A percentile compares a stretch with the other conserved stretches of the same genome.
These are phyloP conservation scores for Pachycephus smyrnensis DNA, from an alignment of 2,888 invertebrate species.

Conservation along the genomic window DNA sequence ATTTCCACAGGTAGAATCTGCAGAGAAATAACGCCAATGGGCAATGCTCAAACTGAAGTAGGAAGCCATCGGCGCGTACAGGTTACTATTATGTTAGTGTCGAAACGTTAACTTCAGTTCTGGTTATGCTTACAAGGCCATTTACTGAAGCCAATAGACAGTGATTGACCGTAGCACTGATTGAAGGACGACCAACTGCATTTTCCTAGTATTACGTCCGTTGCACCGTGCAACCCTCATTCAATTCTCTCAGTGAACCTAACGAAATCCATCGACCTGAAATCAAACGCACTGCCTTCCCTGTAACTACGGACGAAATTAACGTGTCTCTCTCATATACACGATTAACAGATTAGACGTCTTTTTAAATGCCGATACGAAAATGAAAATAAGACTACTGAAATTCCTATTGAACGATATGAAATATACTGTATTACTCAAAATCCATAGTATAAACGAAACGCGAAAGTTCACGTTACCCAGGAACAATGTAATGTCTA, in stretches of 20 bases:
- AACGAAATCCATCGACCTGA: not conserved
- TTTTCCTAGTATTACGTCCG: not conserved
- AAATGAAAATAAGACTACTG: not conserved
- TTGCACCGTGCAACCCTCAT: not conserved
- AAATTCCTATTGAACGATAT: not conserved
- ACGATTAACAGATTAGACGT: not conserved
- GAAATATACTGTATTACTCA: not conserved
- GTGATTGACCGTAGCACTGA: not conserved
- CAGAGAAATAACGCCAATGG: not conserved
- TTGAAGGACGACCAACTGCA: not conserved
- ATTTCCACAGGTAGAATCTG: not conserved
- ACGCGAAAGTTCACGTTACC: not conserved
- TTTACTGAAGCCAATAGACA: not conserved
- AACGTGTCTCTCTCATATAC: not conserved
- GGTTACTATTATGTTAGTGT: not conserved
- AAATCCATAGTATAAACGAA: not conserved
- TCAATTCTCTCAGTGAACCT: not conserved
- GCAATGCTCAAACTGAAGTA: not conserved
- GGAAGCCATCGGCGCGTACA: not conserved
- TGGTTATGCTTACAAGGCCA: not conserved
- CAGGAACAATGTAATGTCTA: not conserved
- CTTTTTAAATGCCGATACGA: not conserved
- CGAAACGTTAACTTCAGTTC: not conserved
- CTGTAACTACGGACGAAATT: not conserved
- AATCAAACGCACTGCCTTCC: not conserved